These are phyloP conservation scores for Graptemys geographica DNA, from an alignment of 2,797 vertebrate genomes.

Conservation along the genomic window DNA sequence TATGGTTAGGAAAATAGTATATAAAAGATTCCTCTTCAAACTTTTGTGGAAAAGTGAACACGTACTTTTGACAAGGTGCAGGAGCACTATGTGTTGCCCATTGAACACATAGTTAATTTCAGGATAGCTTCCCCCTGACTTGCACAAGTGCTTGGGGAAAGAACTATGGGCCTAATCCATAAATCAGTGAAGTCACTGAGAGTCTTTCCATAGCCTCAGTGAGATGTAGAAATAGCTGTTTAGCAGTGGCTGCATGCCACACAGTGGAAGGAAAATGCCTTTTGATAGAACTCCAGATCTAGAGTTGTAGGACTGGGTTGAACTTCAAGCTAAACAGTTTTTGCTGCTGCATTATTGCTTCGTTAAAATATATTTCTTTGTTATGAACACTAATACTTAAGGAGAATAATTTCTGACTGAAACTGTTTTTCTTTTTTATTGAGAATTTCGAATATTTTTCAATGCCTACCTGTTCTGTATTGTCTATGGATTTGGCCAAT, in stretches of 20 bases:
- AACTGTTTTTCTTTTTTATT: background rate
- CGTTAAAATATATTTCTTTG: background rate
- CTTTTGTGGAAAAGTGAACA: background rate
- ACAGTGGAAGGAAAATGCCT: background rate
- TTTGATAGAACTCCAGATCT: background rate
- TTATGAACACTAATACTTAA: background rate
- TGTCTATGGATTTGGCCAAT: background rate
- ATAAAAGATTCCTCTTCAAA: background rate
- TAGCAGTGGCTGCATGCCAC: too few species aligned
- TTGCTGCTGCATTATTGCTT: background rate
- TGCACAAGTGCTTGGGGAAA: too few species aligned
- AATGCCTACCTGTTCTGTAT: background rate
- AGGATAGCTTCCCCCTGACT: background rate
- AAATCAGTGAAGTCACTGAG: background rate
- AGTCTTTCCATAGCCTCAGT: background rate
- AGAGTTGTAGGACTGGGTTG: background rate
- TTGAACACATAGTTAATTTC: background rate
- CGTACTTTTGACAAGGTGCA: background rate
- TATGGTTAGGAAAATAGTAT: background rate
- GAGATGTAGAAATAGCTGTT: background rate
- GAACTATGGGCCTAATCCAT: background rate
- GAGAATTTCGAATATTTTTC: background rate
- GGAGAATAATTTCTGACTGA: background rate
- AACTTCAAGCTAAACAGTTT: background rate
- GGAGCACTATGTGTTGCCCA: background rate